Conservation (phyloP, 2,888 invertebrate genomes). For the Cryptophagus acutangulus region DNA sequence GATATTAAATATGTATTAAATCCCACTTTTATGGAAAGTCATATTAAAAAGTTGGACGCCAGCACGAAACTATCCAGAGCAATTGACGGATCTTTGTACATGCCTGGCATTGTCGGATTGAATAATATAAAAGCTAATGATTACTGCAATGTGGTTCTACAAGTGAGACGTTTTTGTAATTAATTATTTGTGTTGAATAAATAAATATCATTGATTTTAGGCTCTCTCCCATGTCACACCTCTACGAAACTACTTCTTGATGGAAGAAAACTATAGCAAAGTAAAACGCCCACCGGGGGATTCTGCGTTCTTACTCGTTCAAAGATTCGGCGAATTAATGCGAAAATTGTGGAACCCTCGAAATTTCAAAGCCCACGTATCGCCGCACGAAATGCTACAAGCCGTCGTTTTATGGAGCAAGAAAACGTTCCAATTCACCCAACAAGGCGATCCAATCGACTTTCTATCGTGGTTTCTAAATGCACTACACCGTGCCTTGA, state of each 20-base stretch:
- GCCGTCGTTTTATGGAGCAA: slow-evolving; percentile 96
- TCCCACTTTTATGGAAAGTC: slow-evolving; percentile 84
- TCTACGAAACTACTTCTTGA: slow-evolving; percentile 88
- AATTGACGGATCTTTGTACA: slow-evolving; percentile 93
- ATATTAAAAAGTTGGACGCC: slow-evolving; percentile 76
- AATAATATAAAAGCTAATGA: slow-evolving; percentile 99
- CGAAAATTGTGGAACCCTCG: slow-evolving; percentile 98
- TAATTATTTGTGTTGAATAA: slow-evolving; percentile 6
- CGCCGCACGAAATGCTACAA: slow-evolving; percentile 99
- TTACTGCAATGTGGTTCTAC: slow-evolving; percentile 97
- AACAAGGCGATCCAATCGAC: slow-evolving; percentile 96
- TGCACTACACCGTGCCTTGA: slow-evolving; percentile 88
- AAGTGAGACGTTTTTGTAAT: slow-evolving; percentile 54
- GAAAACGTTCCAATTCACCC: slow-evolving; percentile 96
- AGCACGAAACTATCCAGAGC: slow-evolving; percentile 86
- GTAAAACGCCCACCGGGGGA: slow-evolving; percentile 93
- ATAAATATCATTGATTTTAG: slow-evolving; percentile 50
- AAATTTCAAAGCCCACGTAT: slow-evolving; percentile 98
- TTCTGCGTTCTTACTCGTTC: slow-evolving; percentile 84
- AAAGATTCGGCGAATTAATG: slow-evolving; percentile 90
- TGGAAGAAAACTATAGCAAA: slow-evolving; percentile 86
- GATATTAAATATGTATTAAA: slow-evolving; percentile 98
- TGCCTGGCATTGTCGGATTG: slow-evolving; percentile 95
- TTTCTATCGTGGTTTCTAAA: slow-evolving; percentile 98
- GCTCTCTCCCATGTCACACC: slow-evolving; percentile 94